These are phyloP conservation scores for Montipora efflorescens DNA, from an alignment of 64 coral and sea anemone genomes.

Conservation along the genomic window DNA sequence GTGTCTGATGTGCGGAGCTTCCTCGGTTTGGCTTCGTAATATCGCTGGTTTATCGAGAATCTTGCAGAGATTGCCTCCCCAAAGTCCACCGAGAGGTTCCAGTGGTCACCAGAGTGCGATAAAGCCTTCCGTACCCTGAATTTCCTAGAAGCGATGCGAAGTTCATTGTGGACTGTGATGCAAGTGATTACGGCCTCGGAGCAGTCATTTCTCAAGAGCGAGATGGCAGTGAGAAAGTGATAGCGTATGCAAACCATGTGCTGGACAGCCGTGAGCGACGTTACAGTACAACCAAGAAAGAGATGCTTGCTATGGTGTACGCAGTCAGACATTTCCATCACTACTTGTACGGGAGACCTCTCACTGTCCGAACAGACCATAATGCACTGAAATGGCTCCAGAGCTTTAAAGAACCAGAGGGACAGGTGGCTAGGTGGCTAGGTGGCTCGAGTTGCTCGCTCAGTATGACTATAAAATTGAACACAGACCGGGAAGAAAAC, in stretches of 20 bases:
- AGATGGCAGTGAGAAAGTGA: neutral
- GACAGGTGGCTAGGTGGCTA: neutral
- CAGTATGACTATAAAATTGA: too few species aligned
- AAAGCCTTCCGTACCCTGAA: neutral
- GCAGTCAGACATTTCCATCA: constrained; percentile 50
- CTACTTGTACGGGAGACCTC: constrained; percentile 31
- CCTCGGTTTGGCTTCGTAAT: constrained; percentile 28
- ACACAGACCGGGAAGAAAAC: too few species aligned
- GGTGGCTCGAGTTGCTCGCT: too few species aligned
- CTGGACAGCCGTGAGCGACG: neutral
- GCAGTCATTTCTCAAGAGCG: neutral
- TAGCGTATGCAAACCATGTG: constrained; percentile 12
- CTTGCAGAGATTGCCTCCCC: constrained; percentile 16
- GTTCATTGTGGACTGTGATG: constrained; percentile 4
- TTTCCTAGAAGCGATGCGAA: too few species aligned
- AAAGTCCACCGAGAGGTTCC: neutral
- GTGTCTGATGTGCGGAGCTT: neutral
- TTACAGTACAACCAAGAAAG: constrained; percentile 19
- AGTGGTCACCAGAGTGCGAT: too few species aligned
- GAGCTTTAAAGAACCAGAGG: constrained; percentile 42
- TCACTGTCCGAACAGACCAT: constrained; percentile 38
- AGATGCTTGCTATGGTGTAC: constrained; percentile 37
- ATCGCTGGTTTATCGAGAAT: constrained; percentile 17
- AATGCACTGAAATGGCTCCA: constrained; percentile 51
- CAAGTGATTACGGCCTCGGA: neutral